These are phyloP conservation scores for Gryllus longicercus DNA, from an alignment of 2,888 invertebrate species.

Conservation along the genomic window DNA sequence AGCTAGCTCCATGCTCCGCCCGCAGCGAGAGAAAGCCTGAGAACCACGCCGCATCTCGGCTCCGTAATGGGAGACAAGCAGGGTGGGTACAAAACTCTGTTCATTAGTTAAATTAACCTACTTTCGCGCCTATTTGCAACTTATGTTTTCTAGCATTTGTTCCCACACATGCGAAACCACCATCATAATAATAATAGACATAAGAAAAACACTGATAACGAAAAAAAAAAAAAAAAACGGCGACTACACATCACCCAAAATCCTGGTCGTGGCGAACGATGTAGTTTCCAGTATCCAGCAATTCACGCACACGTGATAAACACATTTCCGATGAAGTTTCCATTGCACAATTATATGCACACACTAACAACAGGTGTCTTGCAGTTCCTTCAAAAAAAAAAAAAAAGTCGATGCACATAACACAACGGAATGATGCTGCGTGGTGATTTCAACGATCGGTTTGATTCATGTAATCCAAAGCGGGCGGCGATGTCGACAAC, in stretches of 20 bases:
- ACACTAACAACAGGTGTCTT: background rate
- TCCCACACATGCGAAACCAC: background rate
- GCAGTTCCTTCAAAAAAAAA: background rate
- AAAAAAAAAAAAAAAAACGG: background rate
- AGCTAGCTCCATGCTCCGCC: background rate
- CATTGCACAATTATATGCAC: background rate
- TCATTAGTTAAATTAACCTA: slow-evolving; percentile 10
- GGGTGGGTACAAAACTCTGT: background rate
- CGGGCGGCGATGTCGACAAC: too few relatives aligned
- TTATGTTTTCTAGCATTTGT: background rate
- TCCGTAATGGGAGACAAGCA: background rate
- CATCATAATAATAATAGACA: too few relatives aligned
- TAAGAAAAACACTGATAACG: too few relatives aligned
- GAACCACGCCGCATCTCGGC: background rate
- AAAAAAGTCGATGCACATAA: background rate
- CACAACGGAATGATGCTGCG: too few relatives aligned
- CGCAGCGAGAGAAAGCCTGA: background rate
- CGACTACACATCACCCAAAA: background rate
- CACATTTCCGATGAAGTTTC: background rate
- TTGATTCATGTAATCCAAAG: too few relatives aligned
- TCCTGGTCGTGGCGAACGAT: background rate
- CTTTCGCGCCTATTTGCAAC: background rate
- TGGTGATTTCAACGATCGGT: too few relatives aligned
- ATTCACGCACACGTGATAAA: background rate
- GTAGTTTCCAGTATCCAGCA: background rate